Conservation (phyloP, 2,888 invertebrate genomes). For the Blastobasis lacticolella region DNA sequence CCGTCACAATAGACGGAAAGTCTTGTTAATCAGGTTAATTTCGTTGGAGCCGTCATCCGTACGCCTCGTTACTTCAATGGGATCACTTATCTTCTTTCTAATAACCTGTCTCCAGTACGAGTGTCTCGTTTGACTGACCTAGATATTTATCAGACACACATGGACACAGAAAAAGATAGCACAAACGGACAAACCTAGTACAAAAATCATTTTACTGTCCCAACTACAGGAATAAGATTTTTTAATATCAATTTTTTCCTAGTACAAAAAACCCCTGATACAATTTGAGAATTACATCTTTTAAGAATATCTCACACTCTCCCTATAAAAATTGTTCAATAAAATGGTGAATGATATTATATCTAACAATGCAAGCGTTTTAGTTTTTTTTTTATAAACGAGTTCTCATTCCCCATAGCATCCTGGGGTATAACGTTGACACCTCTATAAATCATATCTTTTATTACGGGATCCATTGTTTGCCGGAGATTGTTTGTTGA, state of each 20-base stretch:
- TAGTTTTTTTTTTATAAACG: neutral
- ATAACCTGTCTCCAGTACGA: neutral
- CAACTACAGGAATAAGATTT: too few relatives aligned
- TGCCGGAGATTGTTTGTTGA: constrained; percentile 39
- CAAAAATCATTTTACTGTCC: too few relatives aligned
- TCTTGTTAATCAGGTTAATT: constrained; percentile 7
- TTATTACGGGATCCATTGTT: constrained; percentile 52
- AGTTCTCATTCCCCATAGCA: constrained; percentile 20
- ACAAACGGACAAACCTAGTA: too few relatives aligned
- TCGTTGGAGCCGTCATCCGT: neutral
- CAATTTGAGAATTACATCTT: too few relatives aligned
- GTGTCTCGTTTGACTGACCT: neutral
- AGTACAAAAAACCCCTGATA: too few relatives aligned
- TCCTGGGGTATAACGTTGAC: constrained; percentile 39
- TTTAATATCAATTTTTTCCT: too few relatives aligned
- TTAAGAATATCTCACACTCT: too few relatives aligned
- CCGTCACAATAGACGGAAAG: constrained; percentile 9
- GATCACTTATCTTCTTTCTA: too few relatives aligned
- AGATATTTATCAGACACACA: neutral
- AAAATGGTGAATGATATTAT: neutral
- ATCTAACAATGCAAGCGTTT: too few relatives aligned
- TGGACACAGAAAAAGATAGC: too few relatives aligned
- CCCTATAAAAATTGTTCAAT: neutral
- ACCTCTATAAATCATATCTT: constrained; percentile 59
- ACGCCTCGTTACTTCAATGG: too few relatives aligned